Base-by-base conservation (phyloP, 2,888 invertebrate genomes). In the Amblyjoppa proteus region DNA sequence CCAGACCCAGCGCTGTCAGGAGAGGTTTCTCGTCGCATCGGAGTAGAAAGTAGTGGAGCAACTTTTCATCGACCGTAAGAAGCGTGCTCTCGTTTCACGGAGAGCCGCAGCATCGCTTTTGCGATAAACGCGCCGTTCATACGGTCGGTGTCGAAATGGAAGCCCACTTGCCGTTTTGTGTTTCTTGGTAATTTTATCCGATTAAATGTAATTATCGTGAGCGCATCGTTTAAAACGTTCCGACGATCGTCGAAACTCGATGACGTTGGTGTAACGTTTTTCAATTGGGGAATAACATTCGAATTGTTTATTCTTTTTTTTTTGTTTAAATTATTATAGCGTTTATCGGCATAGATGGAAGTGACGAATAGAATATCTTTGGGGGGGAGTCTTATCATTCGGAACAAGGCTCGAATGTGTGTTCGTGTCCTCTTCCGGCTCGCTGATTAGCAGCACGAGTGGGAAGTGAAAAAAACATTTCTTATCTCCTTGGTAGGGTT, bases 1-100 rank as follows among this genome's bases (percentile, higher is more conserved):
- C 41, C 25, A 74, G 45, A 53, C 64, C n/a, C 34, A 16, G 64
- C 6, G 16, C 16, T 34, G 31, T 64, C 53, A 41, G 41, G 31
- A 56, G 74, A 83, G 77, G 81, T 90, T 88, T 89, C 88, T 85
- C 89, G 88, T 58, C 80, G 84, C 75, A 88, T 81, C 87, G 89
- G 56, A 82, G 82, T 91, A 90, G 92, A 92, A 92, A 91, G 91
- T 90, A 87, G 90, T 88, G 75, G 88, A 88, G 73, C 90, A 85
- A 89, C 87, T 91, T 91, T 84, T 88, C 88, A 80, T 84, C 75
- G 83, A 83, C 89, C 85, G 68, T 79, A 83, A 85, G 77, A 68
- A 71, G 31, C 76, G 49, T 87, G 88, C 85, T 89, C 90, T 86
- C 87, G 82, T 91, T 90, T 90, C 89, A 76, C 82, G 70, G 81